Base-by-base conservation (phyloP, 2,113 vertebrate genomes). In the Etheostoma cragini region DNA sequence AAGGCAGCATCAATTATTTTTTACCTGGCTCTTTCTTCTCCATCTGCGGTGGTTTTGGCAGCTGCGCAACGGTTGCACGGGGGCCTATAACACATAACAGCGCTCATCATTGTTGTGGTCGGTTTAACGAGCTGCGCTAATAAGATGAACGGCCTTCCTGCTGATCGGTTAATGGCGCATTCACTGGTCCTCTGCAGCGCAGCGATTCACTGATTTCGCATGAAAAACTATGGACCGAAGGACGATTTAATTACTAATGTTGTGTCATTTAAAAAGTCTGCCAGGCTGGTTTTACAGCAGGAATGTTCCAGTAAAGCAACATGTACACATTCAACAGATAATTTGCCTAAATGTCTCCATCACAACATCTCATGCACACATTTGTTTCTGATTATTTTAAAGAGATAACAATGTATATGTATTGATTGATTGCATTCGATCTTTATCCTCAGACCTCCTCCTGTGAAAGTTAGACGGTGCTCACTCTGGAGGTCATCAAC, bases 101-200 rank as follows among this genome's bases (percentile, higher is more conserved):
- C 76, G 38, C 74, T 76, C 74, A 11, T 72, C 67, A 61, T 60
- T 75, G 81, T 85, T 78, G 88, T 45, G 81, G 73, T 60, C 12
- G 64, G 68, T 88, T 91, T 89, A 89, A 90, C 66, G 22, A 91
- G 89, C 77, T 81, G 70, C 45, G 64, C 72, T 91, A 93, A 90
- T 90, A 79, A 88, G 89, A 89, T 68, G 54, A 89, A 92, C 63
- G 46, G 35, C 85, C 61, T 45, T 85, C 88, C 81, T 8, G 71
- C 88, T 91, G 90, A 82, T 85, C 82, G 6, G 71, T 60, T 80
- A 87, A 86, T 81, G 70, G 64, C 13, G 47, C 76, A 19, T 87
- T 83, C 68, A 22, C 58, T 61, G 84, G 62, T 66, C 68, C 80
- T 84, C 65, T 17, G 58, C 67, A 54, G 77, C 4, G 15, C 11